Evolutionary conservation across 2,888 invertebrate genomes (phyloP).

Genomic region (Catocala nupta): DNA sequence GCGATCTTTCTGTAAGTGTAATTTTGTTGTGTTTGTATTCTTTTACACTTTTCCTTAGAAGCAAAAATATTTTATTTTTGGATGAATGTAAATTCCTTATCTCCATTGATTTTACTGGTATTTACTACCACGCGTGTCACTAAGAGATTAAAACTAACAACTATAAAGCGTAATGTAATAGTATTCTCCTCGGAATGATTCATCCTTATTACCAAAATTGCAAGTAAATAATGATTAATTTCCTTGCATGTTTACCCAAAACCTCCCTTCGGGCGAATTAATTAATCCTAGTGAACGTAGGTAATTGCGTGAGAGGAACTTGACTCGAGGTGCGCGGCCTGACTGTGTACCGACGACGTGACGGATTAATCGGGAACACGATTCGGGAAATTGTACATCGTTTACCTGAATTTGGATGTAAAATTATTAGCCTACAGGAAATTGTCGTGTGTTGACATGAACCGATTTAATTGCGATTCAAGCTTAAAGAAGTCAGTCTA

Average conservation of each 20-base stretch:
- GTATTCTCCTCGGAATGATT: conserved; percentile 16
- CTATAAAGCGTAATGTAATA: conserved; percentile 22
- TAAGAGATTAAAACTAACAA: not conserved
- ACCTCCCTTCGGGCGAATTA: conserved; percentile 62
- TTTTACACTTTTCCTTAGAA: no score
- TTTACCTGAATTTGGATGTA: conserved; percentile 28
- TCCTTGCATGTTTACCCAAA: conserved; percentile 59
- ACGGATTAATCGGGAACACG: conserved; percentile 52
- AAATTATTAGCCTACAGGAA: conserved; percentile 22
- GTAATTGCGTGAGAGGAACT: conserved; percentile 62
- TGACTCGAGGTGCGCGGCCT: conserved; percentile 35
- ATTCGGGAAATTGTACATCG: conserved; percentile 44
- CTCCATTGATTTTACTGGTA: no score
- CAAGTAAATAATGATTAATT: conserved; percentile 62
- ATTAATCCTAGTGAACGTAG: conserved; percentile 71
- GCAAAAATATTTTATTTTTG: no score
- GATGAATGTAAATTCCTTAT: no score
- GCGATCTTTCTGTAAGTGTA: no score
- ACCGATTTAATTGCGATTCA: no score
- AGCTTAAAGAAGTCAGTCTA: no score
- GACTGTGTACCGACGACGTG: conserved; percentile 47
- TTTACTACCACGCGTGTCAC: no score
- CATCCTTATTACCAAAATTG: conserved; percentile 42
- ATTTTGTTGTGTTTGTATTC: no score
- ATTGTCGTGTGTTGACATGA: not conserved